Conservation (phyloP, 2,888 invertebrate species). For the Cerastis leucographa region DNA sequence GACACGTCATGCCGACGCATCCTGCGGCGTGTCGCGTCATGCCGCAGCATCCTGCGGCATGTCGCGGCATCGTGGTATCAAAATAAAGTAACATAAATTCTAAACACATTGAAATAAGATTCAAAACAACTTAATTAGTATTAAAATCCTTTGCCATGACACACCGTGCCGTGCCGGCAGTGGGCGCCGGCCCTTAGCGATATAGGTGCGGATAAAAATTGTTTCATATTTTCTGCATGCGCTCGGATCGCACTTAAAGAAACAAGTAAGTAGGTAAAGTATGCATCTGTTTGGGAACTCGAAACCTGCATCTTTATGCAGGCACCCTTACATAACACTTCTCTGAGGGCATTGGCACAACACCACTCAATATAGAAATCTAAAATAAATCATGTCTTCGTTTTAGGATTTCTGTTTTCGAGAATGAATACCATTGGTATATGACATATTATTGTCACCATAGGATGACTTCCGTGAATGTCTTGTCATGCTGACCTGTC, state of each 20-base stretch:
- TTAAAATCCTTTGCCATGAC: too few relatives aligned
- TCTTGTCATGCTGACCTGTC: not conserved
- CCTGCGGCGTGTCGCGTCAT: too few relatives aligned
- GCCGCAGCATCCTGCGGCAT: too few relatives aligned
- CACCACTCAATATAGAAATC: not conserved
- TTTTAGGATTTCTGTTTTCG: not conserved
- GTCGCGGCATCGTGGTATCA: too few relatives aligned
- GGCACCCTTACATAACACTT: not conserved
- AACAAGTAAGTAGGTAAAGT: not conserved
- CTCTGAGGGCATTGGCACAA: not conserved
- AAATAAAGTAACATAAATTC: too few relatives aligned
- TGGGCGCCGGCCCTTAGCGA: too few relatives aligned
- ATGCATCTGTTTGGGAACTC: not conserved
- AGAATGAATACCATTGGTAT: not conserved
- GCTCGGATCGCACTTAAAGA: not conserved
- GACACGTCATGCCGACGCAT: too few relatives aligned
- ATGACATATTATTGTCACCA: not conserved
- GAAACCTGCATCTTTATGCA: not conserved
- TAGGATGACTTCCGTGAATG: not conserved
- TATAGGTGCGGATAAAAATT: not conserved
- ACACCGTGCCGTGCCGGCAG: too few relatives aligned
- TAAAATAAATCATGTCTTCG: not conserved
- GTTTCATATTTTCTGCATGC: not conserved
- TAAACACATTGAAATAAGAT: too few relatives aligned
- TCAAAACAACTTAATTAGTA: too few relatives aligned